Percentiles rank a stretch among this genome's conserved stretches.
phyloP scores from a whole-genome alignment of 2,888 invertebrate genomes.

The Osmoderma eremita region DNA sequence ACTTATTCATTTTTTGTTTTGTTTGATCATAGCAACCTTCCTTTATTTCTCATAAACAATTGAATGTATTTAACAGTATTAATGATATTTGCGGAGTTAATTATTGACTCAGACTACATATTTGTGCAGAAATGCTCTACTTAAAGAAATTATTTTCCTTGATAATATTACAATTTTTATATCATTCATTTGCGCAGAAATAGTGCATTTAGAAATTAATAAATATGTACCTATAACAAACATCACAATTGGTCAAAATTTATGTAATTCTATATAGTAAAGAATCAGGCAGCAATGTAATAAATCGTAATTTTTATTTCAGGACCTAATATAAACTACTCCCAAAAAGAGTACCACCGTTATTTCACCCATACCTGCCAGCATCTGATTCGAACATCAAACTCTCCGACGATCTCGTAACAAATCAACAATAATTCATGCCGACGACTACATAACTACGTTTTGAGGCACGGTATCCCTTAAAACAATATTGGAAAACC shows the following conservation, averaged over 20 bases:
- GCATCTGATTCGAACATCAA: constrained; percentile 48
- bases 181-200: constrained; percentile 26
- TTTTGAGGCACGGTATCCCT: constrained; percentile 49
- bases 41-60: not conserved
- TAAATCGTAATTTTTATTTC: constrained; percentile 36
- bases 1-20: not conserved
- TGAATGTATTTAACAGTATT: not conserved
- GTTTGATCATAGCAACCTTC: constrained; percentile 9
- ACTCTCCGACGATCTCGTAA: constrained; percentile 50
- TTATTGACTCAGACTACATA: constrained; percentile 1
- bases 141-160: constrained; percentile 27
- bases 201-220: constrained; percentile 43
- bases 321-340: constrained; percentile 41
- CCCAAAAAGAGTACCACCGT: not conserved
- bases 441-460: constrained; percentile 46
- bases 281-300: not conserved
- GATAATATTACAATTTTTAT: not conserved
- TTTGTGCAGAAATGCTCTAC: constrained; percentile 17
- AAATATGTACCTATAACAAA: constrained; percentile 39
- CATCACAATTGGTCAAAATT: constrained; percentile 44
- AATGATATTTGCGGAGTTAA: constrained; percentile 16
- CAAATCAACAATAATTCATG: constrained; percentile 44
- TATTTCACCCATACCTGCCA: constrained; percentile 50
- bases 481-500: constrained; percentile 52
- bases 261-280: not conserved